Base-by-base conservation (phyloP, 2,797 vertebrate genomes). In the Paramormyrops hopkinsi region DNA sequence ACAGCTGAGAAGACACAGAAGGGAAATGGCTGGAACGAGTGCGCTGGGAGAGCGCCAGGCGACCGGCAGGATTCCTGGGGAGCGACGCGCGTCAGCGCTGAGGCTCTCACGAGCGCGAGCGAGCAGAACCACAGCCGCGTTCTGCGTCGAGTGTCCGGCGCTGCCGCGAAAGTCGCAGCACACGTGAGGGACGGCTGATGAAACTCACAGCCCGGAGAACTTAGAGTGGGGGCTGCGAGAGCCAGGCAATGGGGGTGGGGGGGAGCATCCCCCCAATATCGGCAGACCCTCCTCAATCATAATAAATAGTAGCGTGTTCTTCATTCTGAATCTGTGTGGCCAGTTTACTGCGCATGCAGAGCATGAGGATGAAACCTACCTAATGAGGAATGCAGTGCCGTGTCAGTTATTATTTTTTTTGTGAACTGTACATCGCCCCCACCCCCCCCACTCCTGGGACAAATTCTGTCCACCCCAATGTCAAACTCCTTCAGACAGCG, bases 101-200 rank as follows among this genome's bases (percentile, higher is more conserved):
- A 92, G 92, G 89, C 91, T 91, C 92, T 88, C 89, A 90, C 84
- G 92, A 88, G 90, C 90, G 44, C 88, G 89, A 92, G 92, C 92
- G 22, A 9, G 46, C 25, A 46, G 54, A 88, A 90, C 89, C 90
- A 88, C 90, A 33, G 83, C 50, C 0, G 17, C 88, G 90, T 92
- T 92, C 92, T 50, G 90, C 90, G 94, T 95, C 95, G 95, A 92
- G 91, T 88, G 37, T 88, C 88, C 90, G 91, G 86, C 65, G 91
- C 25, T 65, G 93, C 92, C 93, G 92, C 93, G 90, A 85, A 89
- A 92, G 89, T 88, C 92, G 92, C 94, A 95, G 88, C 91, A 90
- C 91, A 93, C 82, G 82, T 73, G 22, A 89, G 33, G 56, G 87
- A 91, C 41, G 51, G 76, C 90, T 87, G 87, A 37, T 4, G 50